Percentiles rank a stretch among this genome's conserved stretches.
Evolutionary conservation across 2,888 invertebrate species (phyloP).

Genomic region (Philaethria dido): DNA sequence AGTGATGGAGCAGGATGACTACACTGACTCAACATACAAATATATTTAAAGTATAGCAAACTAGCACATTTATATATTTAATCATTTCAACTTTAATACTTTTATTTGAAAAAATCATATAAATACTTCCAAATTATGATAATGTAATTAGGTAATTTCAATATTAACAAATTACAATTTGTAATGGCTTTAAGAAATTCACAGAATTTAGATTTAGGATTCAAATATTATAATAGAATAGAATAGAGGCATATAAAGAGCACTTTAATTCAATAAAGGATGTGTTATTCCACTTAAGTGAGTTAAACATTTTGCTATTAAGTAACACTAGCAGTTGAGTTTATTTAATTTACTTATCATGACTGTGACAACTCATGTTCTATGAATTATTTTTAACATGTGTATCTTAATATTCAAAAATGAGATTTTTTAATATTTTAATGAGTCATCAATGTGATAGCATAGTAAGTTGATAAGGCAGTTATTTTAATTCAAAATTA

Average conservation of each 20-base stretch:
- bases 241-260: neutral
- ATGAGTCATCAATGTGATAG: too few species aligned
- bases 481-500: too few species aligned
- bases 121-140: too few species aligned
- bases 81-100: neutral
- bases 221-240: neutral
- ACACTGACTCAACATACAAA: slow-evolving; percentile 31
- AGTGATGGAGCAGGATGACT: slow-evolving; percentile 25
- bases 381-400: neutral
- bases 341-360: slow-evolving; percentile 4
- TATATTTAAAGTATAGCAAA: neutral
- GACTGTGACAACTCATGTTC: neutral
- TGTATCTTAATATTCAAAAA: too few species aligned
- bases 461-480: neutral
- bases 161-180: too few species aligned
- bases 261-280: slow-evolving; percentile 8
- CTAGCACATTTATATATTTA: slow-evolving; percentile 13
- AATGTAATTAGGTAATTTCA: too few species aligned
- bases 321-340: neutral
- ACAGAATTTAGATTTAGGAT: neutral
- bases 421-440: too few species aligned
- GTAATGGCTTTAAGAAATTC: too few species aligned
- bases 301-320: neutral
- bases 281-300: slow-evolving; percentile 3
- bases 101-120: too few species aligned